phyloP scores from a whole-genome alignment of 2,888 invertebrate genomes.

The Conomelus anceps region DNA sequence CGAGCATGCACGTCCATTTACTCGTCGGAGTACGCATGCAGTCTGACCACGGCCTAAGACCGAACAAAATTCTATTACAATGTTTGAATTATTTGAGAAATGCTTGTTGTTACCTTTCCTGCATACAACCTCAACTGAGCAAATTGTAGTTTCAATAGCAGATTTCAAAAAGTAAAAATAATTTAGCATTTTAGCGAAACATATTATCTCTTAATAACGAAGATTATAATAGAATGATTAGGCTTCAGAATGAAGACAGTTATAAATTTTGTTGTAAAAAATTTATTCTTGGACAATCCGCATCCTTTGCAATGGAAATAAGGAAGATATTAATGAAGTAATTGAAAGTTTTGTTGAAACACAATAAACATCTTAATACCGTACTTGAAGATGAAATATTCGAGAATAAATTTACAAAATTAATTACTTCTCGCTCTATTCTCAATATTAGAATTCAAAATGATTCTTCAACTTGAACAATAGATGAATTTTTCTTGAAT shows the following conservation, averaged over 20 bases:
- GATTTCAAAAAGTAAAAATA: neutral
- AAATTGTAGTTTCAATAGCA: neutral
- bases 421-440: neutral
- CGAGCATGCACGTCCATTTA: too few relatives aligned
- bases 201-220: neutral
- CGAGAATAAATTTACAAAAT: neutral
- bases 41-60: too few relatives aligned
- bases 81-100: too few relatives aligned
- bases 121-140: too few relatives aligned
- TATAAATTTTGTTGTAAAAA: neutral
- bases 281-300: neutral
- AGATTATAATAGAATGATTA: neutral
- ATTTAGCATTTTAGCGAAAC: neutral
- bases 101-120: too few relatives aligned
- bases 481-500: neutral
- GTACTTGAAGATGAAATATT: neutral
- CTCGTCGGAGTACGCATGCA: too few relatives aligned
- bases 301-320: neutral
- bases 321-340: neutral
- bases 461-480: neutral
- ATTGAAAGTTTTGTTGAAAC: neutral
- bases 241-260: neutral
- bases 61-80: too few relatives aligned
- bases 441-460: neutral
- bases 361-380: neutral